Percentiles rank a stretch among this genome's conserved stretches.
Evolutionary conservation across 2,113 vertebrate species (phyloP).

Genomic region (Ameiurus melas): DNA sequence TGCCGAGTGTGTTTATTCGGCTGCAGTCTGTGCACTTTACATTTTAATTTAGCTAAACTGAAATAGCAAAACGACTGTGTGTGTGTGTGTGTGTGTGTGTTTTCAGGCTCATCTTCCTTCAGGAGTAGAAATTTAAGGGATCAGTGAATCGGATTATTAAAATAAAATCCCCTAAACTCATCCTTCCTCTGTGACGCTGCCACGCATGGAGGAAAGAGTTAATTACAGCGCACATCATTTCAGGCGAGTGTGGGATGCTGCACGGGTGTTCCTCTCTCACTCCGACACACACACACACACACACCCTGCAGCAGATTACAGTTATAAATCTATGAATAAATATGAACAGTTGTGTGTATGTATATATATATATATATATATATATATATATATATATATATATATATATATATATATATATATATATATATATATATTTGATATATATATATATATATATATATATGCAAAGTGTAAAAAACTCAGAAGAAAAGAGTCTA

Average conservation of each 20-base stretch:
- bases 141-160: constrained; percentile 82
- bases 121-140: constrained; percentile 76
- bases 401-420: too few relatives aligned
- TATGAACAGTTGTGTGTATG: not conserved
- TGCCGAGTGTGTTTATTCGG: not conserved
- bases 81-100: constrained; percentile 60
- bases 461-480: too few relatives aligned
- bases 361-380: too few relatives aligned
- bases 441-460: too few relatives aligned
- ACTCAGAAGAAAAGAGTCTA: too few relatives aligned
- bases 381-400: too few relatives aligned
- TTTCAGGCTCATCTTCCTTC: constrained; percentile 65
- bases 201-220: constrained; percentile 75
- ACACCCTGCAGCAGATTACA: not conserved
- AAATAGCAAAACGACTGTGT: constrained; percentile 51
- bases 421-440: too few relatives aligned
- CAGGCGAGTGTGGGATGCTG: constrained; percentile 51
- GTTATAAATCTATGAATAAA: not conserved
- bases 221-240: constrained; percentile 68
- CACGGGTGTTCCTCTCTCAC: constrained; percentile 44
- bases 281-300: not conserved
- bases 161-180: constrained; percentile 65
- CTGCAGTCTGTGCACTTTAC: constrained; percentile 8
- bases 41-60: constrained; percentile 32
- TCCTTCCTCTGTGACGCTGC: constrained; percentile 48